Conservation (phyloP, 2,797 vertebrate genomes). For the Steatocranus sp. region DNA sequence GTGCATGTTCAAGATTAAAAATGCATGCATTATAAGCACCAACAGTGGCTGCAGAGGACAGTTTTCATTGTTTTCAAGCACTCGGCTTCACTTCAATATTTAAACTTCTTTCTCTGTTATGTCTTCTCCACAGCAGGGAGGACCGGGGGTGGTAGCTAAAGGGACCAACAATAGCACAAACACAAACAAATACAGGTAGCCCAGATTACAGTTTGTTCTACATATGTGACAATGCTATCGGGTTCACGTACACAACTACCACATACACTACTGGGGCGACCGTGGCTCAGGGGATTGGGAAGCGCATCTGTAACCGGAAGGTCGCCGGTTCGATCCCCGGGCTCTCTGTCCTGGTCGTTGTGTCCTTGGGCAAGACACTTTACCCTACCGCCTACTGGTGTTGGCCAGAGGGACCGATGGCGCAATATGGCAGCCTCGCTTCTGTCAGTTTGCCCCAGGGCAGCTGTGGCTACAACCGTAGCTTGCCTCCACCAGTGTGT, state of each 20-base stretch:
- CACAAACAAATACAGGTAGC: neutral
- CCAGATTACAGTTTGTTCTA: neutral
- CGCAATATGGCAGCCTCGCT: too few species aligned
- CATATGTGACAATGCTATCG: neutral
- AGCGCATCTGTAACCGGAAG: too few species aligned
- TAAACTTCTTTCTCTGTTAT: neutral
- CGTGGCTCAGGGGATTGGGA: too few species aligned
- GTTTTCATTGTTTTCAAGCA: neutral
- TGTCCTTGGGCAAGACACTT: too few species aligned
- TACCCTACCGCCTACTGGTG: too few species aligned
- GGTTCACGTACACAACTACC: neutral
- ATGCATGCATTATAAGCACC: neutral
- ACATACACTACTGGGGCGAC: too few species aligned
- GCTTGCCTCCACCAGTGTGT: too few species aligned
- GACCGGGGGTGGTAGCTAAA: neutral
- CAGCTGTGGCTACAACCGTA: too few species aligned
- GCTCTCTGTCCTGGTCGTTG: too few species aligned
- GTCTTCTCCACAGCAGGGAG: neutral
- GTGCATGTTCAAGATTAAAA: neutral
- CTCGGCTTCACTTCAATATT: neutral
- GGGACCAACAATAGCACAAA: neutral
- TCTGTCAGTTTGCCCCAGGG: too few species aligned
- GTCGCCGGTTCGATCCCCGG: too few species aligned
- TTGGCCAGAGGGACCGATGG: too few species aligned
- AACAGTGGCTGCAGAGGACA: neutral